Conservation (phyloP, 2,113 vertebrate genomes). For the Rhinopithecus roxellana region DNA sequence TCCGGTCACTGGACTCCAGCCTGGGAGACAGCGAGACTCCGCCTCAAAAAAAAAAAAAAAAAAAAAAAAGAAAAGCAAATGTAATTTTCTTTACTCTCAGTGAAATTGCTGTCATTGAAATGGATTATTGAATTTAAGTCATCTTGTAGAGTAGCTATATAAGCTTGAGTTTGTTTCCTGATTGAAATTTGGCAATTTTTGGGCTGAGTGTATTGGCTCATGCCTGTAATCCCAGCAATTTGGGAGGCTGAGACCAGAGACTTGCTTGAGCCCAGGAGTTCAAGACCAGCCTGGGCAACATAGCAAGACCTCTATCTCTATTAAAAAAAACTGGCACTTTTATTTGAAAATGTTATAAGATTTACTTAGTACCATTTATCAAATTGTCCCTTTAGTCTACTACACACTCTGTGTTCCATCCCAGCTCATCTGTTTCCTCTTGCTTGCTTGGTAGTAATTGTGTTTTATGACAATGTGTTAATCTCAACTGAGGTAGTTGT, state of each 20-base stretch:
- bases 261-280: no score
- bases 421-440: neutral
- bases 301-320: no score
- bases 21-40: no score
- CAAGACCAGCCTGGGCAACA: no score
- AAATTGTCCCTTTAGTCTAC: neutral
- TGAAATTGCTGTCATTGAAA: conserved; percentile 62
- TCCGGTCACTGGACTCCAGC: no score
- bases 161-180: conserved; percentile 54
- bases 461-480: neutral
- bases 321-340: conserved; percentile 22
- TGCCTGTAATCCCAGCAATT: no score
- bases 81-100: conserved; percentile 36
- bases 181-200: conserved; percentile 53
- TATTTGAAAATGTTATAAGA: conserved; percentile 49
- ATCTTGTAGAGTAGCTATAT: neutral
- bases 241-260: no score
- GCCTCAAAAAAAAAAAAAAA: no score
- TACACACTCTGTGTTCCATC: neutral
- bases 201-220: no score
- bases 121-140: conserved; percentile 58
- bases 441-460: neutral
- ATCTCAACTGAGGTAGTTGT: neutral
- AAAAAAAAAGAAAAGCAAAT: conserved; percentile 27
- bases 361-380: conserved; percentile 12